Evolutionary conservation across 1,140 invertebrate species (phyloP), one percentile per base, ranked within the genome.

Genomic region (Microplitis mediator): DNA sequence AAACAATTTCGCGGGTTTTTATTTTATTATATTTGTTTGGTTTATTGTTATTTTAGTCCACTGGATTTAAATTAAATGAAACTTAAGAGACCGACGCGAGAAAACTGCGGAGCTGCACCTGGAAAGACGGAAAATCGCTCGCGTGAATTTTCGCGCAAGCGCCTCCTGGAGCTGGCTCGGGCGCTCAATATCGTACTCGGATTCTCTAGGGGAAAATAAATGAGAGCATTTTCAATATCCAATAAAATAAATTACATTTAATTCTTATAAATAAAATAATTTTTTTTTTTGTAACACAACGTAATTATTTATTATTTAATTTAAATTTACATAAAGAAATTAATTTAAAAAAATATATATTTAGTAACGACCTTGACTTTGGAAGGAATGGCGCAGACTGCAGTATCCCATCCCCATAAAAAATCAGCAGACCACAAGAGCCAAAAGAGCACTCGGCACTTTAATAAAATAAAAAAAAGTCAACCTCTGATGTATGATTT

Each of bases 91-190:
- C 60, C 35, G 60, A 9, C 23, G 63, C 64, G 51, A 74, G 68
- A 63, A 56, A 23, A 74, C 69, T 74, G 73, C 73, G 68, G 72
- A 51, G 66, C 32, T 56, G 60, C 35, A 13, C 34, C 51, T 63
- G 36, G 69, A 36, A 11, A 45, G 65, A 67, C 14, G 35, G 31
- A 34, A 35, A 58, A 35, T 51, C 31, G 45, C 64, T 71, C 13
- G 68, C 58, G 63, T 16, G 50, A 67, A 71, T 45, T 58, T 56
- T 71, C 69, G 73, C 73, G 73, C 73, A 74, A 71, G 73, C 73
- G 73, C 73, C 16, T 50, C 23, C 45, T 16, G 45, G 56, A 74
- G 16, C 34, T n/a, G 11, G 23, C 16, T 14, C 16, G 62, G 50
- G 34, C 73, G 73, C 73, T 74, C 73, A 64, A 74, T 74, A 74